phyloP scores from a whole-genome alignment of 2,888 invertebrate genomes.

The Cryptocephalus moraei region DNA sequence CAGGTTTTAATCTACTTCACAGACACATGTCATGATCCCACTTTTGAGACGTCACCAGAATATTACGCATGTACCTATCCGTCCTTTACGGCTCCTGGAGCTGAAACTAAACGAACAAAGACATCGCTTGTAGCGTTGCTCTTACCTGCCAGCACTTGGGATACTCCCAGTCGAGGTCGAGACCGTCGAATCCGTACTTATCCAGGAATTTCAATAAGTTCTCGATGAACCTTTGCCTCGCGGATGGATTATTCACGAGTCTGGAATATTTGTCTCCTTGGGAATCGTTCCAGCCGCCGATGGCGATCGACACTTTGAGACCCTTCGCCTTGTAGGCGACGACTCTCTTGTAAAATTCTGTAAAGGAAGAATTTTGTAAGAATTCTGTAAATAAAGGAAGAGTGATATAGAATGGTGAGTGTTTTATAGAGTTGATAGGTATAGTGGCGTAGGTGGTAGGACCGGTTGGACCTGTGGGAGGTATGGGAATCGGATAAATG shows the following conservation, averaged over 20 bases:
- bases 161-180: slow-evolving; percentile 94
- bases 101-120: not conserved
- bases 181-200: slow-evolving; percentile 79
- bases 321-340: slow-evolving; percentile 67
- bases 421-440: too few relatives aligned
- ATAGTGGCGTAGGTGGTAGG: too few relatives aligned
- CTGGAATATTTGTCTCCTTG: slow-evolving; percentile 82
- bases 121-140: slow-evolving; percentile 1
- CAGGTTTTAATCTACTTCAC: too few relatives aligned
- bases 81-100: too few relatives aligned
- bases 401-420: not conserved
- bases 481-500: too few relatives aligned
- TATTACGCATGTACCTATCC: too few relatives aligned
- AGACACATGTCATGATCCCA: too few relatives aligned
- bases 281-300: slow-evolving; percentile 96
- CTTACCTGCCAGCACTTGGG: slow-evolving; percentile 77
- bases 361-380: slow-evolving; percentile 13
- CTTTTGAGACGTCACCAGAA: too few relatives aligned
- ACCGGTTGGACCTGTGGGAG: too few relatives aligned
- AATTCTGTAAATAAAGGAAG: too few relatives aligned
- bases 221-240: slow-evolving; percentile 62
- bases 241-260: slow-evolving; percentile 64
- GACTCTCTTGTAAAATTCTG: slow-evolving; percentile 77
- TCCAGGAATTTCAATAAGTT: slow-evolving; percentile 68
- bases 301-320: slow-evolving; percentile 74